phyloP scores from a whole-genome alignment of 2,113 vertebrate species.

The Apeltes quadracus region DNA sequence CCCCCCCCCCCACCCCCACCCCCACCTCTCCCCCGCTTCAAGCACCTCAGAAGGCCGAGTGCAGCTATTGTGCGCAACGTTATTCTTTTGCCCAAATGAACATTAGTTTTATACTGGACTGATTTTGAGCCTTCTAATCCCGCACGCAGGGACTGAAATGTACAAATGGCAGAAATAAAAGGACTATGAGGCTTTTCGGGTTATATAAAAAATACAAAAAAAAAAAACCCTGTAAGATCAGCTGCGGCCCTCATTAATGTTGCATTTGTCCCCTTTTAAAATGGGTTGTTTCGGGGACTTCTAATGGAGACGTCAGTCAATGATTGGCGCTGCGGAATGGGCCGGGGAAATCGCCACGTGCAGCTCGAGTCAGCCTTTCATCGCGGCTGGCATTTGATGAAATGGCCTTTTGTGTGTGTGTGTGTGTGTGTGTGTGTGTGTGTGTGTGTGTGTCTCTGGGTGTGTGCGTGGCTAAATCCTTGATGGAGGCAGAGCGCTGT shows the following conservation, averaged over 20 bases:
- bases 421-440: slow-evolving; percentile 44
- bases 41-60: too few relatives aligned
- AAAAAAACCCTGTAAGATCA: slow-evolving; percentile 21
- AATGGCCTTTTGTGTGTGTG: slow-evolving; percentile 59
- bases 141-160: slow-evolving; percentile 21
- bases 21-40: too few relatives aligned
- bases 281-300: slow-evolving; percentile 25
- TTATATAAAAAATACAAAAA: slow-evolving; percentile 42
- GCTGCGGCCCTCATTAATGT: slow-evolving; percentile 48
- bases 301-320: slow-evolving; percentile 68
- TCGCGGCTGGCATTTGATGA: slow-evolving; percentile 63
- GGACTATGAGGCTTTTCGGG: slow-evolving; percentile 19
- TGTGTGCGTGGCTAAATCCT: slow-evolving; percentile 52
- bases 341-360: slow-evolving; percentile 45
- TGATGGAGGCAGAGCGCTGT: slow-evolving; percentile 55
- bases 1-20: too few relatives aligned
- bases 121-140: slow-evolving; percentile 24
- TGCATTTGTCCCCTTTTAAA: slow-evolving; percentile 56
- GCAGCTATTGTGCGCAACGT: too few relatives aligned
- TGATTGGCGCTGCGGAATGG: slow-evolving; percentile 53
- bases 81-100: too few relatives aligned
- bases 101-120: slow-evolving; percentile 5
- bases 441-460: slow-evolving; percentile 36
- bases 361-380: slow-evolving; percentile 59
- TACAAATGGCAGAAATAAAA: slow-evolving; percentile 18